These are phyloP conservation scores for Esox lucius DNA, from an alignment of 2,797 vertebrate species.

Conservation along the genomic window DNA sequence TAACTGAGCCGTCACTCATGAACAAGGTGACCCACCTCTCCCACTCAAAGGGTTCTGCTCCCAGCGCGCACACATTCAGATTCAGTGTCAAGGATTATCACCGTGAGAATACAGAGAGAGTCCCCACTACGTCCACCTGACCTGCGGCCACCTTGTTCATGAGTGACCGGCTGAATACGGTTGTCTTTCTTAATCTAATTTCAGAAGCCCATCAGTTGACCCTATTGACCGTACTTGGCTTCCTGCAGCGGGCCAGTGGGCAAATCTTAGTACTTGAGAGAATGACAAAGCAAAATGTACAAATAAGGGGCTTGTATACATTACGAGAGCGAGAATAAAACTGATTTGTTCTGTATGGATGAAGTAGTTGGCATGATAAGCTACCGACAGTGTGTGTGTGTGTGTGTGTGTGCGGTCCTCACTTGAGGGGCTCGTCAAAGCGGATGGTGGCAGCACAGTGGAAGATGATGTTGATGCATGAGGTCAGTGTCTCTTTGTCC, in stretches of 20 bases:
- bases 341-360: neutral
- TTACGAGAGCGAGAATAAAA: too few species aligned
- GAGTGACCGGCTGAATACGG: neutral
- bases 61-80: neutral
- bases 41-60: neutral
- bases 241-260: neutral
- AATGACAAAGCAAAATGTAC: neutral
- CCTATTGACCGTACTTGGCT: neutral
- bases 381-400: neutral
- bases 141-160: neutral
- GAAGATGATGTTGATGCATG: slow-evolving; percentile 80
- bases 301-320: too few species aligned
- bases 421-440: slow-evolving; percentile 83
- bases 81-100: neutral
- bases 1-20: slow-evolving; percentile 39
- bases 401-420: slow-evolving; percentile 27
- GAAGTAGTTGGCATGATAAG: neutral
- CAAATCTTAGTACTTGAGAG: neutral
- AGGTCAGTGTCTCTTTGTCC: slow-evolving; percentile 81
- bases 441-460: slow-evolving; percentile 87
- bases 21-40: neutral
- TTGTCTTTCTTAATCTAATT: too few species aligned
- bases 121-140: neutral
- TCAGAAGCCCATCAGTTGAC: too few species aligned
- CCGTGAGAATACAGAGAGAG: neutral